Evolutionary conservation across 2,888 invertebrate genomes (phyloP).

Genomic region (Drosophila imparisetae): DNA sequence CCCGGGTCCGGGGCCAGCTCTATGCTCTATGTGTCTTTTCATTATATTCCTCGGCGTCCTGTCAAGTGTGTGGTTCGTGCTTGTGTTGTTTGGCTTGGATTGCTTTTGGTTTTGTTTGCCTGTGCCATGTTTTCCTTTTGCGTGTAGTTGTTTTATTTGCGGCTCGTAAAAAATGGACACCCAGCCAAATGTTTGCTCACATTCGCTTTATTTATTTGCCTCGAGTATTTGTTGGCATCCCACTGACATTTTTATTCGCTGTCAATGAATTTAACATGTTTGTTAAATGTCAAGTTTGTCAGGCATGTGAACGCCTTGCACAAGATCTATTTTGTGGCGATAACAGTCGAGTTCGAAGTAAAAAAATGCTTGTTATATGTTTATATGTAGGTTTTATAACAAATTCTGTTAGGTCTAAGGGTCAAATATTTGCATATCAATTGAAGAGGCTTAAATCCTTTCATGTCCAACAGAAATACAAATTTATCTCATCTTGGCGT

Average conservation of each 20-base stretch:
- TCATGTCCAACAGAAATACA: not conserved
- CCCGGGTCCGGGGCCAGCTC: conserved; percentile 2
- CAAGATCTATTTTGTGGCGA: conserved; percentile 16
- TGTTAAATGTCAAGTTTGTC: conserved; percentile 49
- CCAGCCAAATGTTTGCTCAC: conserved; percentile 69
- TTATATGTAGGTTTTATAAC: not conserved
- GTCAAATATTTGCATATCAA: conserved; percentile 41
- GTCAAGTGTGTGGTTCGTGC: conserved; percentile 65
- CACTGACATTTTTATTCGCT: conserved; percentile 82
- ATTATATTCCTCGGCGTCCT: conserved; percentile 66
- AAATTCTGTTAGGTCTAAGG: conserved; percentile 13
- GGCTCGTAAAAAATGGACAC: conserved; percentile 75
- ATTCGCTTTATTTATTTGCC: conserved; percentile 64
- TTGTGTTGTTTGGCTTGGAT: conserved; percentile 39
- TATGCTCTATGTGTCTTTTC: conserved; percentile 45
- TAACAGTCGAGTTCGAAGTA: conserved; percentile 6
- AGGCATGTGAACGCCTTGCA: conserved; percentile 30
- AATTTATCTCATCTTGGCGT: not conserved
- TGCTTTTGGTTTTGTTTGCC: conserved; percentile 60
- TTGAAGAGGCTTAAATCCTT: conserved; percentile 22
- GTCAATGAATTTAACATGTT: conserved; percentile 81
- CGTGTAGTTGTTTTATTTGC: conserved; percentile 70
- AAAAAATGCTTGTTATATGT: conserved; percentile 5
- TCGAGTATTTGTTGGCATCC: conserved; percentile 56
- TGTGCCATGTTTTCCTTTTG: conserved; percentile 56